A percentile compares a stretch with the other conserved stretches of the same genome.
These are phyloP conservation scores for Accipiter cooperii DNA, from an alignment of 2,113 vertebrate genomes.

Conservation along the genomic window DNA sequence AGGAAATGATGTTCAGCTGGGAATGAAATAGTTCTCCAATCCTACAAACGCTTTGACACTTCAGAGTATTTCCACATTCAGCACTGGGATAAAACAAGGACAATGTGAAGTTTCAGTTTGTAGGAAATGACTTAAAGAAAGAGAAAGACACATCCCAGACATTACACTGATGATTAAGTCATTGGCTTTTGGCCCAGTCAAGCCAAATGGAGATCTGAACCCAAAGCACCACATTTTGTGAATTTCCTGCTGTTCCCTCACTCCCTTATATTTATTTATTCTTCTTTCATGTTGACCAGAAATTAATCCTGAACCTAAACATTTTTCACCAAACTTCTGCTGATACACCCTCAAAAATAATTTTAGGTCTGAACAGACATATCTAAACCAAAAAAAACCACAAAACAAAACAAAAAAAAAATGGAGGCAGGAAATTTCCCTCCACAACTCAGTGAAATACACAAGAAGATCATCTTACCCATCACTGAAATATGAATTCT, in stretches of 20 bases:
- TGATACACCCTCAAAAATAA: background rate
- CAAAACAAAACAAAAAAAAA: no score
- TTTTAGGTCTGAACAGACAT: background rate
- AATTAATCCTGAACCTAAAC: background rate
- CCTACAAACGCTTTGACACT: background rate
- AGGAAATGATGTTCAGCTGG: slow-evolving; percentile 21
- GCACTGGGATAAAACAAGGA: background rate
- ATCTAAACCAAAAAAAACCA: background rate
- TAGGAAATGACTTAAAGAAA: background rate
- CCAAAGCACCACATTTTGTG: background rate
- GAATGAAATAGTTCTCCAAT: background rate
- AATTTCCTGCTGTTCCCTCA: background rate
- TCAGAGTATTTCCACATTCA: slow-evolving; percentile 20
- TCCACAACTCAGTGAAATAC: background rate
- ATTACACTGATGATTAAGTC: background rate
- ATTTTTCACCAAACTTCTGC: background rate
- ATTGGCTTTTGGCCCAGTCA: background rate
- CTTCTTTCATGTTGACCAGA: background rate
- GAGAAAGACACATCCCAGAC: background rate
- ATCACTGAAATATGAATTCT: background rate
- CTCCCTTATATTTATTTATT: background rate
- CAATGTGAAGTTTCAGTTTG: background rate
- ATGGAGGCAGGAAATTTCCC: background rate
- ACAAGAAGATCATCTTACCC: background rate
- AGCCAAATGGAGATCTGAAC: background rate